Evolutionary conservation across 2,797 vertebrate species (phyloP), one percentile per base, ranked within the genome.

Genomic region (Thalassophryne amazonica): DNA sequence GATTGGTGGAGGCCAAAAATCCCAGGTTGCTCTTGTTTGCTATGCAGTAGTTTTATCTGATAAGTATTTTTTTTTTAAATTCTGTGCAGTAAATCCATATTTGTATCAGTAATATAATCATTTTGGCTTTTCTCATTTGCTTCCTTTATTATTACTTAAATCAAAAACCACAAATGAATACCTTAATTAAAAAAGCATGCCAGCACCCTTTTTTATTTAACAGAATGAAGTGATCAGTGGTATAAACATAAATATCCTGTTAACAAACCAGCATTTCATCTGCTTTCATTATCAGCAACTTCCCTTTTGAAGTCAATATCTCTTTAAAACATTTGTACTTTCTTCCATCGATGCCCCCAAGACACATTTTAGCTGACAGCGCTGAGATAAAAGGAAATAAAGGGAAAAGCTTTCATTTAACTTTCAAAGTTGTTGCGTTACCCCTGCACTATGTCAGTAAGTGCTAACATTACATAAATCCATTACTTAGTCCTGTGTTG

Each of bases 381-480:
- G 39, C 41, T 77, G 53, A 50, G 51, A 84, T 53, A 43, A 9
- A n/a, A 76, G 27, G 31, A 39, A 73, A 79, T 53, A 76, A 69
- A 81, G 74, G 21, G 56, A 73, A 68, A 69, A 54, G 54, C 73
- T 82, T 69, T 82, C 70, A 78, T 87, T 88, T 86, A 80, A 71
- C 83, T 85, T 80, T 61, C 76, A 60, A 76, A 69, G 65, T 61
- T 77, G 83, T 77, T 66, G 62, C 65, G 73, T 83, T 85, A 81
- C 68, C 85, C 63, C 59, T 50, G 80, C 50, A 48, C 84, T 78
- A 78, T 89, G 85, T 87, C 87, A 81, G 76, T 92, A 90, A 91
- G 86, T 92, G 89, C 86, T 88, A 80, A 83, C 85, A 90, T 90
- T 91, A 91, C 87, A 83, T 90, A 89, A 91, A 90, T 80, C 89